phyloP scores from a whole-genome alignment of 2,888 invertebrate species.

The Adineta ricciae region DNA sequence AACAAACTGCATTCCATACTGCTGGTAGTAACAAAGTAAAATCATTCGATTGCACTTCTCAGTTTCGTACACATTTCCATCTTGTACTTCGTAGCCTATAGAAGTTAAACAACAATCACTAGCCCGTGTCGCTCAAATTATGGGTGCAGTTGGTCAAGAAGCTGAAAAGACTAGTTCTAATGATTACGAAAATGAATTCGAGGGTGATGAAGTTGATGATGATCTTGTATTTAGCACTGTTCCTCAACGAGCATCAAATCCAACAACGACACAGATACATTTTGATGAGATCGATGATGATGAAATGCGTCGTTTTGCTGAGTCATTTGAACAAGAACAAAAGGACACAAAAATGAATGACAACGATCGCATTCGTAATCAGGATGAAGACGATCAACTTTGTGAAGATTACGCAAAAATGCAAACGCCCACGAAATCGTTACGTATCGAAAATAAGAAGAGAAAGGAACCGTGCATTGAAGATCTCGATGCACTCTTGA shows the following conservation, averaged over 20 bases:
- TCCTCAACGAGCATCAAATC: not conserved
- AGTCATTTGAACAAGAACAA: constrained; percentile 1
- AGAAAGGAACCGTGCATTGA: constrained; percentile 5
- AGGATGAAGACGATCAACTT: not conserved
- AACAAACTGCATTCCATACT: not conserved
- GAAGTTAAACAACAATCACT: not conserved
- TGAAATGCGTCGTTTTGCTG: constrained; percentile 1
- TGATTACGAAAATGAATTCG: not conserved
- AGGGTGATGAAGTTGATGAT: not conserved
- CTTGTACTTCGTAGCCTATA: not conserved
- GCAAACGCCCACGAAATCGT: not conserved
- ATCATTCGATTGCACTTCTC: not conserved
- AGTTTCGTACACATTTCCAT: not conserved
- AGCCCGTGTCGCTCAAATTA: not conserved
- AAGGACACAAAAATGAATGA: not conserved
- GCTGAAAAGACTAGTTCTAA: not conserved
- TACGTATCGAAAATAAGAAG: not conserved
- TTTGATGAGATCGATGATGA: not conserved
- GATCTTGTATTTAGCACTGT: not conserved
- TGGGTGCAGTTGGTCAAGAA: not conserved
- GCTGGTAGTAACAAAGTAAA: not conserved
- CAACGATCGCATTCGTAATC: not conserved
- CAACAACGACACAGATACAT: not conserved
- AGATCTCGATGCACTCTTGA: not conserved
- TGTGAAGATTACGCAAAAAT: not conserved